Evolutionary conservation across 2,797 vertebrate species (phyloP).

Genomic region (Acrocephalus scirpaceus): DNA sequence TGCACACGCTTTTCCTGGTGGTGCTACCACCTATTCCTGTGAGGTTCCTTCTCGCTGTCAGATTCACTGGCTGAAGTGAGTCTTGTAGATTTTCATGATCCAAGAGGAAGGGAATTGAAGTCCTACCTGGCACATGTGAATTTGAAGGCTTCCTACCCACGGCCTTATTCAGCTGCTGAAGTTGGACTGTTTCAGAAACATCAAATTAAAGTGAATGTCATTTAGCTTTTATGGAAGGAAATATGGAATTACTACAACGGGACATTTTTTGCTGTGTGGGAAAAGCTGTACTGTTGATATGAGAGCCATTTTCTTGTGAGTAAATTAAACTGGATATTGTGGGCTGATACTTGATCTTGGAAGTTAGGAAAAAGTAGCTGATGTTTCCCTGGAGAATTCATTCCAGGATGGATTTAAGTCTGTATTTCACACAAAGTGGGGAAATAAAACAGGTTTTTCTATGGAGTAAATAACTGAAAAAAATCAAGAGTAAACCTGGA

Average conservation of each 20-base stretch:
- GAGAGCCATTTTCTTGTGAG: background rate
- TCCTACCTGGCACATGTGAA: background rate
- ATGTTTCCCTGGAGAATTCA: background rate
- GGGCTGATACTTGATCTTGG: background rate
- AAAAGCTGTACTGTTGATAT: background rate
- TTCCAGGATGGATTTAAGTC: background rate
- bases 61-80: background rate
- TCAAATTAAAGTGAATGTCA: background rate
- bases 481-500: background rate
- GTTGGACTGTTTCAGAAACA: background rate
- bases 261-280: background rate
- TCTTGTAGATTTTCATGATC: background rate
- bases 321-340: background rate
- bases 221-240: background rate
- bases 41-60: background rate
- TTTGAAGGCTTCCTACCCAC: background rate
- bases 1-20: background rate
- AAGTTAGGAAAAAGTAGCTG: background rate
- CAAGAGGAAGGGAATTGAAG: background rate
- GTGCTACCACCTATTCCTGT: background rate
- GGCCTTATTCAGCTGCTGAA: background rate
- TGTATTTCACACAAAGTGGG: background rate
- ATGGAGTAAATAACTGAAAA: background rate
- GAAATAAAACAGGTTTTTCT: background rate
- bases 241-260: background rate